A percentile compares a stretch with the other conserved stretches of the same genome.
Conservation (phyloP, 2,888 invertebrate species). For the Cancer borealis region DNA sequence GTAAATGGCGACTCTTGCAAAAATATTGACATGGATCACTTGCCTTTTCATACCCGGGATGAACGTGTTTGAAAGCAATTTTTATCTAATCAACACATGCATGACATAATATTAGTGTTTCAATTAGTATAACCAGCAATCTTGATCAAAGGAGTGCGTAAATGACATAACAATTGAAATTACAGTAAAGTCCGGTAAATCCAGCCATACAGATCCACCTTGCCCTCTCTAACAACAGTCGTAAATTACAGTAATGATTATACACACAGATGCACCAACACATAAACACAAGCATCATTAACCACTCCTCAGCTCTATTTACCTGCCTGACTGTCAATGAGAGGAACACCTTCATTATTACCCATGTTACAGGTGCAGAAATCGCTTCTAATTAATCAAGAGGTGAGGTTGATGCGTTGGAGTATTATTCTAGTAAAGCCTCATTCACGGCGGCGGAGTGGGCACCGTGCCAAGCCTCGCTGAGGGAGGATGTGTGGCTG, state of each 20-base stretch:
- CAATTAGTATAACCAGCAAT: too few relatives aligned
- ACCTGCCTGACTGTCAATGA: neutral
- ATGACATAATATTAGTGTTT: too few relatives aligned
- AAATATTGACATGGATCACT: too few relatives aligned
- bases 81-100: too few relatives aligned
- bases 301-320: neutral
- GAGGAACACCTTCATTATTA: neutral
- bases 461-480: neutral
- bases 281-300: neutral
- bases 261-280: neutral
- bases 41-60: too few relatives aligned
- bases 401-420: neutral
- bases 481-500: neutral
- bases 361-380: neutral
- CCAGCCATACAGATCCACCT: neutral
- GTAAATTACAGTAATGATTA: neutral
- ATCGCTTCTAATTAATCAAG: constrained; percentile 9
- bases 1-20: too few relatives aligned
- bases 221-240: neutral
- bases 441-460: neutral
- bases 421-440: constrained; percentile 2
- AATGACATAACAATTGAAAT: neutral
- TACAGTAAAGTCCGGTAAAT: neutral
- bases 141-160: too few relatives aligned
- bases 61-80: too few relatives aligned